Conservation (phyloP, 2,888 invertebrate genomes). For the Homarus gammarus region DNA sequence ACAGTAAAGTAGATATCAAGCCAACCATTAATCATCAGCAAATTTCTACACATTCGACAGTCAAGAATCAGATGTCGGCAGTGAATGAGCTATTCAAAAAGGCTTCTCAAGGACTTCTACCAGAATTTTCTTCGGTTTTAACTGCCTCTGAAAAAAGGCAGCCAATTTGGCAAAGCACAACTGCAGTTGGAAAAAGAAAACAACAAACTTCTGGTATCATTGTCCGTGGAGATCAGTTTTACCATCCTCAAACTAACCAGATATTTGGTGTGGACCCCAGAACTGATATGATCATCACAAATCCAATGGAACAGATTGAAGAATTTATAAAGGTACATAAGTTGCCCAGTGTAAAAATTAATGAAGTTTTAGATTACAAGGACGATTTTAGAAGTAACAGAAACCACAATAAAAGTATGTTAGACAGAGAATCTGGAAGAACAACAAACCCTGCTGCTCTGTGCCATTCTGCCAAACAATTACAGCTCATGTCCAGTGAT, state of each 20-base stretch:
- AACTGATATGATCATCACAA: constrained; percentile 64
- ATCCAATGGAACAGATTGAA: constrained; percentile 56
- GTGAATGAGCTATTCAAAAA: constrained; percentile 44
- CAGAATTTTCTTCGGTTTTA: constrained; percentile 57
- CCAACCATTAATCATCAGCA: constrained; percentile 63
- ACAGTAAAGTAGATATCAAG: constrained; percentile 63
- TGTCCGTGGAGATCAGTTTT: constrained; percentile 44
- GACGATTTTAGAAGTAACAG: neutral
- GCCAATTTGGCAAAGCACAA: constrained; percentile 48
- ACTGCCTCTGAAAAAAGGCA: constrained; percentile 31
- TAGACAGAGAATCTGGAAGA: constrained; percentile 12
- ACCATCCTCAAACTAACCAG: constrained; percentile 60
- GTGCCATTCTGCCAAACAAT: constrained; percentile 19
- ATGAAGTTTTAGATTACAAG: constrained; percentile 32
- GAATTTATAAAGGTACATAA: constrained; percentile 32
- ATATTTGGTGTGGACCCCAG: constrained; percentile 64
- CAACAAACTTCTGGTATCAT: constrained; percentile 10
- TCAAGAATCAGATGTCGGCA: constrained; percentile 40
- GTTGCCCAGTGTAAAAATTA: constrained; percentile 40
- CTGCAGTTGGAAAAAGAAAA: constrained; percentile 6
- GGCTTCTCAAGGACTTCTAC: constrained; percentile 34
- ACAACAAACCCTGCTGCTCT: constrained; percentile 4
- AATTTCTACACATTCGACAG: constrained; percentile 47
- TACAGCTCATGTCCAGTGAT: constrained; percentile 13
- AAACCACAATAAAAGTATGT: constrained; percentile 24